A percentile compares a stretch with the other conserved stretches of the same genome.
Conservation (phyloP, 2,113 vertebrate genomes). For the Nibea coibor region DNA sequence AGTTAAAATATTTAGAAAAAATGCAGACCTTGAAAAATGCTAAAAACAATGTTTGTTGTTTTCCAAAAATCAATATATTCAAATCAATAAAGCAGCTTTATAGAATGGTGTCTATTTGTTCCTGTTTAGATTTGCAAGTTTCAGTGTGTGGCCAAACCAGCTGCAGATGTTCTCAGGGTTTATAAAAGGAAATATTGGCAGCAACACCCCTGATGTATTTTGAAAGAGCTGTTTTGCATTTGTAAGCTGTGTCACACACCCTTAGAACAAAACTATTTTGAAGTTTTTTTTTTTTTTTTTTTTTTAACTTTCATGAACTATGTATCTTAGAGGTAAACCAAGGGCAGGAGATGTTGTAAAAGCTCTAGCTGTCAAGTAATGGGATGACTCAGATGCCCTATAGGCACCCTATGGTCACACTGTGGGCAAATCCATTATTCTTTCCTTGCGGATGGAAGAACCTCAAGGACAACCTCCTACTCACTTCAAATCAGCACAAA, state of each 20-base stretch:
- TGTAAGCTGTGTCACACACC: background rate
- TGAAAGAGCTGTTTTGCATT: background rate
- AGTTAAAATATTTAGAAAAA: background rate
- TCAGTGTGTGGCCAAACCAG: background rate
- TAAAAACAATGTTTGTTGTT: background rate
- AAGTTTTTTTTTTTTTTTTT: background rate
- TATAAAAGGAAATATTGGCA: background rate
- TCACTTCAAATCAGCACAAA: slow-evolving; percentile 3
- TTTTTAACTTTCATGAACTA: background rate
- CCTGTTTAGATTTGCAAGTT: background rate
- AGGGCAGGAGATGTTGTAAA: slow-evolving; percentile 27
- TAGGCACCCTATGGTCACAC: slow-evolving; percentile 49
- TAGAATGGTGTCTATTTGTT: background rate
- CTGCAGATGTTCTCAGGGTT: background rate
- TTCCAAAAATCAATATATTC: slow-evolving; percentile 2
- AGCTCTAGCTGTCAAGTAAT: slow-evolving; percentile 44
- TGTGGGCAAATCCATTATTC: slow-evolving; percentile 33
- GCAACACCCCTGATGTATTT: background rate
- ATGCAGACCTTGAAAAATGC: background rate
- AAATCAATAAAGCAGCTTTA: background rate
- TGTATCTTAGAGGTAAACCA: slow-evolving; percentile 9
- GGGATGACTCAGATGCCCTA: slow-evolving; percentile 52
- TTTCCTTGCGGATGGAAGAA: slow-evolving; percentile 20
- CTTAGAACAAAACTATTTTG: background rate
- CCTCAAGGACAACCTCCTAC: slow-evolving; percentile 19